These are phyloP conservation scores for Coelopa frigida DNA, from an alignment of 1,140 invertebrate species.

Conservation along the genomic window DNA sequence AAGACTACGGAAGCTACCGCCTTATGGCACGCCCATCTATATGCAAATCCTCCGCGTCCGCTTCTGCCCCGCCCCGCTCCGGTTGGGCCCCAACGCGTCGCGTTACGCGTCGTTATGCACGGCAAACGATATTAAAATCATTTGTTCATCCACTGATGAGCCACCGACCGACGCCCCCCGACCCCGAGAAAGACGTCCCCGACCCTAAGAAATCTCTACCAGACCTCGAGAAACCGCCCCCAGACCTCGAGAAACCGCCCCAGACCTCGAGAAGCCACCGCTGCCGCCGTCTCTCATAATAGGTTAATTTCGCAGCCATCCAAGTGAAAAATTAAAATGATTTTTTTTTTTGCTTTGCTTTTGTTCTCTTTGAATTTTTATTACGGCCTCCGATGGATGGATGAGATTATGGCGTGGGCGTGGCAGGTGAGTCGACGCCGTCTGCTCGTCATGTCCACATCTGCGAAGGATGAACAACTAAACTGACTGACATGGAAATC, in stretches of 20 bases:
- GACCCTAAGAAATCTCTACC: slow-evolving; percentile 3
- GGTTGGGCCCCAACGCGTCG: too few relatives aligned
- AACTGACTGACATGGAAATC: too few relatives aligned
- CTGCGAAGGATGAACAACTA: too few relatives aligned
- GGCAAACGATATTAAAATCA: slow-evolving; percentile 44
- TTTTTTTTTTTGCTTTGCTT: slow-evolving; percentile 7
- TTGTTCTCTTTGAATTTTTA: not conserved
- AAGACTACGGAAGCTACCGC: too few relatives aligned
- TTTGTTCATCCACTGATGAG: slow-evolving; percentile 27
- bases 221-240: not conserved
- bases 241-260: not conserved
- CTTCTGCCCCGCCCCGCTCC: too few relatives aligned
- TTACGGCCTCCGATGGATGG: too few relatives aligned
- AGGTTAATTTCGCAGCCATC: slow-evolving; percentile 43
- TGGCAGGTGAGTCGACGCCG: too few relatives aligned
- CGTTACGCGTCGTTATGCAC: slow-evolving; percentile 43
- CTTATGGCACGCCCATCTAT: too few relatives aligned
- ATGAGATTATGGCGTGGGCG: too few relatives aligned
- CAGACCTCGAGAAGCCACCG: slow-evolving; percentile 17
- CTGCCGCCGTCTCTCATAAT: slow-evolving; percentile 36
- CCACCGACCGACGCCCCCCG: slow-evolving; percentile 11
- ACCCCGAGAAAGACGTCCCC: slow-evolving; percentile 6
- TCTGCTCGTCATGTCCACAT: too few relatives aligned
- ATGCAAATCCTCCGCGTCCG: too few relatives aligned
- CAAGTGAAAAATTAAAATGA: slow-evolving; percentile 44